A percentile compares a stretch with the other conserved stretches of the same genome.
Conservation (phyloP, 2,113 vertebrate species). For the Colistium nudipinnis region DNA sequence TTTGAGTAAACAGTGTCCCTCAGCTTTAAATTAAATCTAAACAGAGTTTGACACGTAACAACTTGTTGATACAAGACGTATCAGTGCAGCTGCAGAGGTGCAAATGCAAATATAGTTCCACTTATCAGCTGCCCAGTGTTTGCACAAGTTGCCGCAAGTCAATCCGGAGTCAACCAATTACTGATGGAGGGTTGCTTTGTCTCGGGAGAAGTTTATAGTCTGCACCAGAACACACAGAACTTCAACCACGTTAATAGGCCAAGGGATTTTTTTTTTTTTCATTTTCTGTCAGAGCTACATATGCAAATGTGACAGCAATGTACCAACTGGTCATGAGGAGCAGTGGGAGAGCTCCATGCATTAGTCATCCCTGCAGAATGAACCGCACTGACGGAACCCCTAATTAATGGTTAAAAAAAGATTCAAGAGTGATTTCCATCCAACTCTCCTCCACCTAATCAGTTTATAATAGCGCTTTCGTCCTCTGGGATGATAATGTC, state of each 20-base stretch:
- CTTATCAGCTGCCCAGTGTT: not conserved
- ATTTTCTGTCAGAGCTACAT: constrained; percentile 63
- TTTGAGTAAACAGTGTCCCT: constrained; percentile 21
- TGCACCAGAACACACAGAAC: constrained; percentile 17
- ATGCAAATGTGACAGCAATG: constrained; percentile 74
- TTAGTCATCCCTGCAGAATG: constrained; percentile 72
- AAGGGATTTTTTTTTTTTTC: constrained; percentile 58
- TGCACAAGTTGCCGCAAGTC: constrained; percentile 16
- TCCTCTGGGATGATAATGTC: constrained; percentile 70
- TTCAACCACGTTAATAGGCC: constrained; percentile 52
- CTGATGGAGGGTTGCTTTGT: constrained; percentile 16
- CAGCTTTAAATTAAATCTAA: constrained; percentile 9
- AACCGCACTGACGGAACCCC: constrained; percentile 73
- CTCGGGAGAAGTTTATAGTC: constrained; percentile 19
- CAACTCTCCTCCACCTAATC: constrained; percentile 77
- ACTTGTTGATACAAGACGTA: not conserved
- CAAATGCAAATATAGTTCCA: constrained; percentile 14
- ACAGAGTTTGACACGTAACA: constrained; percentile 15
- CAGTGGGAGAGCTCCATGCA: constrained; percentile 67
- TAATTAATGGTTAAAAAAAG: constrained; percentile 80
- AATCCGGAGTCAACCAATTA: constrained; percentile 52
- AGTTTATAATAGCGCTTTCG: constrained; percentile 74
- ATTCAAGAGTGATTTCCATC: constrained; percentile 74
- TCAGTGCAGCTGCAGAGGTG: constrained; percentile 1
- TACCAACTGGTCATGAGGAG: constrained; percentile 72